phyloP scores from a whole-genome alignment of 1,140 invertebrate species.

The Brachionus rubens region DNA sequence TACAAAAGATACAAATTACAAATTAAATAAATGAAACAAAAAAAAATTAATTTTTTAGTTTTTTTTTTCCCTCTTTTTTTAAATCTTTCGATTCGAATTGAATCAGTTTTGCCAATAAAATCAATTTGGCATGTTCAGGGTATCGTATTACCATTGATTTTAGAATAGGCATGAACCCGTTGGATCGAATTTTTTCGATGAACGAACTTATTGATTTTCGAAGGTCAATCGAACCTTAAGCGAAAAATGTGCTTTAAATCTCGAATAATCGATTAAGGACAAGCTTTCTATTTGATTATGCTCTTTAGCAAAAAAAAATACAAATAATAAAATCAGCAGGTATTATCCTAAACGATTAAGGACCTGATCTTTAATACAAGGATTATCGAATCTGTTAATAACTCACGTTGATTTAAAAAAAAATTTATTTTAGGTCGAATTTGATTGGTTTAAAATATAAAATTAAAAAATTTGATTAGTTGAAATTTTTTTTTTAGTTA shows the following conservation, averaged over 20 bases:
- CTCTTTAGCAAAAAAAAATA: no score
- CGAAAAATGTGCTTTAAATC: background rate
- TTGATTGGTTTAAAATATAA: background rate
- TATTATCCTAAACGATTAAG: conserved; percentile 21
- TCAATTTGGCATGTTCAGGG: conserved; percentile 11
- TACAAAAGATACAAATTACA: conserved; percentile 44
- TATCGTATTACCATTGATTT: background rate
- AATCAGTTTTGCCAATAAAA: conserved; percentile 22
- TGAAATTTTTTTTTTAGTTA: background rate
- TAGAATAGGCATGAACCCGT: no score
- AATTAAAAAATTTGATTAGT: conserved; percentile 2
- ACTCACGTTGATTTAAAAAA: conserved; percentile 1
- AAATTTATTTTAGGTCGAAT: background rate
- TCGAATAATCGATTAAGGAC: background rate
- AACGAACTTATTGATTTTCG: no score
- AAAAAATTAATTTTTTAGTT: background rate
- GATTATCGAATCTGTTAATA: no score
- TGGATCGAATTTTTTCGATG: no score
- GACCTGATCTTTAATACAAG: no score
- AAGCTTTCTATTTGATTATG: background rate
- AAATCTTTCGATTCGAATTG: conserved; percentile 2
- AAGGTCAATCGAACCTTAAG: background rate
- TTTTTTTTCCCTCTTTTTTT: conserved; percentile 5
- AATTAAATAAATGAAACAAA: conserved; percentile 9
- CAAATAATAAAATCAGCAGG: background rate